Evolutionary conservation across 2,113 vertebrate genomes (phyloP), one percentile per base, ranked within the genome.

Genomic region (Spea multiplicata): DNA sequence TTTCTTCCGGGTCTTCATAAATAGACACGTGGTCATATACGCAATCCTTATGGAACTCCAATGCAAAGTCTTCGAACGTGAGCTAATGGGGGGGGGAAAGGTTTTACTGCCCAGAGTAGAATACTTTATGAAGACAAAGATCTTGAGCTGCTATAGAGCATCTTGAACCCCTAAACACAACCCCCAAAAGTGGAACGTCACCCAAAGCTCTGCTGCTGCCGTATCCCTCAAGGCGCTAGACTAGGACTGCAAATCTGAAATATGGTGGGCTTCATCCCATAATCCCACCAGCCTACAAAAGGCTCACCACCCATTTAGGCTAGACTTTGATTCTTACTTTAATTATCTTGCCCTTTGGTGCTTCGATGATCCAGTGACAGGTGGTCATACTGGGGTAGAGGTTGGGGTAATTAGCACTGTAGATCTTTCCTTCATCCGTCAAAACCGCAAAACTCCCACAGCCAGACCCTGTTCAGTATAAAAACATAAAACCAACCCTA

Each of bases 361-460:
- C 62, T 74, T 82, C 84, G 81, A 84, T 75, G 81, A 88, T 75
- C 84, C 87, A 81, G 71, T 74, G 83, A 83, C 86, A 84, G 72
- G 84, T 77, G 0, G 3, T 66, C 71, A 71, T 64, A 80, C 84
- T 84, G 74, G 85, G 76, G 84, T 70, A 80, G 7, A 71, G 74
- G 55, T 71, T 82, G 76, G 84, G 78, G 52, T 90, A 86, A 85
- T 88, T 86, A 74, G 80, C 47, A 73, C 72, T n/a, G 81, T 86
- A 81, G 78, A 81, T 86, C 77, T 84, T 86, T 1, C 73, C 74
- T 73, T 85, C 66, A 81, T 84, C 79, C 64, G n/a, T 72, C 47
- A 84, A 71, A 47, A 72, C 8, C 7, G 83, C 0, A 0, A 81
- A 64, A 57, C 82, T 85, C 45, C 75, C 81, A 55, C 81, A 83